Evolutionary conservation across 2,113 vertebrate species (phyloP).

Genomic region (Corvus moneduloides): DNA sequence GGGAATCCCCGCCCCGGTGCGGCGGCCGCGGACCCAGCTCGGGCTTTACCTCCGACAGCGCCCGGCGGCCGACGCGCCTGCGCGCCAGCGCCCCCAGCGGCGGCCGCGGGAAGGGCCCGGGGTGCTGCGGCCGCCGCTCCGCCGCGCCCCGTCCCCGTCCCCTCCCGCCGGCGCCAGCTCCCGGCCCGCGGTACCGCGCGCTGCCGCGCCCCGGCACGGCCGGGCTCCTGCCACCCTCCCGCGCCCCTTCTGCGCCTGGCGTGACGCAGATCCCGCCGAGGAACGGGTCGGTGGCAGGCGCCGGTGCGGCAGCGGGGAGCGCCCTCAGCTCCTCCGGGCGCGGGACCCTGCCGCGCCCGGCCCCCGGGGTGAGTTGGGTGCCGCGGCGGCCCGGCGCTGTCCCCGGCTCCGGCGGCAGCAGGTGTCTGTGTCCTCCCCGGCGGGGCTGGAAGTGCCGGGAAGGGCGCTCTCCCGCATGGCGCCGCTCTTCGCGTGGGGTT

Average conservation of each 20-base stretch:
- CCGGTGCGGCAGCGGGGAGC: neutral
- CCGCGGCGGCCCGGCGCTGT: neutral
- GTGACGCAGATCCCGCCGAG: neutral
- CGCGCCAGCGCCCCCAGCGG: neutral
- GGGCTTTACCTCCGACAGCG: constrained; percentile 32
- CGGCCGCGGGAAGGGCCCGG: neutral
- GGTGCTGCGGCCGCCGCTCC: neutral
- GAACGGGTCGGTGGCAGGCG: neutral
- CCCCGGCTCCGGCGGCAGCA: neutral
- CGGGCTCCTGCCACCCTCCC: neutral
- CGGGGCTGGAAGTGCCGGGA: neutral
- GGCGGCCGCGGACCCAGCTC: neutral
- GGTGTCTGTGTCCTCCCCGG: neutral
- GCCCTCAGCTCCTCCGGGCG: neutral
- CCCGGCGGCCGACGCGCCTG: neutral
- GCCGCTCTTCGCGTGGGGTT: neutral
- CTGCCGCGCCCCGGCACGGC: neutral
- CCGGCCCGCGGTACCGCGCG: no score
- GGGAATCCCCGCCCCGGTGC: neutral
- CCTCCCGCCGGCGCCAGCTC: no score
- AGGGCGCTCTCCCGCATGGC: neutral
- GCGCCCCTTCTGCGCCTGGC: neutral
- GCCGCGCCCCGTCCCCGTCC: neutral
- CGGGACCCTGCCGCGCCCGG: neutral
- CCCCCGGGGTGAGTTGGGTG: neutral